Evolutionary conservation across 2,888 invertebrate genomes (phyloP), one percentile per base, ranked within the genome.

Genomic region (Lysandra bellargus): DNA sequence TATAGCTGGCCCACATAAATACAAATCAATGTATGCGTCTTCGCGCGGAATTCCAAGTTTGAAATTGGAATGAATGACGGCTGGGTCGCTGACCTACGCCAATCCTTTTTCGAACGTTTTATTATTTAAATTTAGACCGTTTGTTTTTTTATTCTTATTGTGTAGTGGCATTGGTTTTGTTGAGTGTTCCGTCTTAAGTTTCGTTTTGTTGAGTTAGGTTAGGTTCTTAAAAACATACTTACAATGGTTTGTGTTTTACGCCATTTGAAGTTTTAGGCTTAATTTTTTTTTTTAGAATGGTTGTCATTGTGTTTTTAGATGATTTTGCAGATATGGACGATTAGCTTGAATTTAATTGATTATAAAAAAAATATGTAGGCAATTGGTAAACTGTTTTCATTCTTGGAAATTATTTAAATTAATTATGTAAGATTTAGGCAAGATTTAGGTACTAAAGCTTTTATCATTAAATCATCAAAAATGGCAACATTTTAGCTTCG

Each of bases 1-100:
- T 91, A 90, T 92, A 88, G 83, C 81, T 77, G 77, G 82, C 92
- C 92, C 87, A 92, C 90, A 90, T 90, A 91, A 89, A 91, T 89
- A 90, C 89, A 86, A 88, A 87, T 88, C 87, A 87, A 87, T 87
- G 83, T 81, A 91, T 91, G 91, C 88, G 92, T 90, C 93, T 92
- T 92, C 91, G 90, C 88, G 88, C 89, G 89, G 91, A 90, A 91
- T 92, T 93, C 90, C 91, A 93, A 93, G 90, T 93, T 93, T 91
- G 90, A 90, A 93, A 92, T 92, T 92, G 90, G 90, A 92, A 92
- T 93, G 92, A 93, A 92, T 92, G 93, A 91, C 92, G 92, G 88
- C 89, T 89, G 90, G 93, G 93, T 93, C 90, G 89, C 92, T 92
- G 92, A 93, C 93, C 93, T 92, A 92, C 84, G 90, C 86, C 89